phyloP scores from a whole-genome alignment of 1,140 invertebrate species.

The Ips nitidus region DNA sequence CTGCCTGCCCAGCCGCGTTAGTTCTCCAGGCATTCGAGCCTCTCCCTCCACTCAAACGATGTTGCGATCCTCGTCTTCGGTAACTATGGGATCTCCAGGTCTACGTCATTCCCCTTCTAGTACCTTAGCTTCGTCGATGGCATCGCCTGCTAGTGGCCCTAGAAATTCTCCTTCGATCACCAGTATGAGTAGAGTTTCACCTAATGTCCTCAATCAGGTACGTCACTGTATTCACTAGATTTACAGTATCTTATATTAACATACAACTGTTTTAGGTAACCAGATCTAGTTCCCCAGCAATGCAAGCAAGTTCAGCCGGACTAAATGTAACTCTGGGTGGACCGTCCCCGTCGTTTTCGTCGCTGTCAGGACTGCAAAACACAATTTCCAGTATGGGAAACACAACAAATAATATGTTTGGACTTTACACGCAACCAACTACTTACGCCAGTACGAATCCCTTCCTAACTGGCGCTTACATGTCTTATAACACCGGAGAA shows the following conservation, averaged over 20 bases:
- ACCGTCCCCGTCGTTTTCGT: slow-evolving; percentile 48
- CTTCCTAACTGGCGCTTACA: slow-evolving; percentile 56
- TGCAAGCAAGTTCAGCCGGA: slow-evolving; percentile 61
- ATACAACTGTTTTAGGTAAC: slow-evolving; percentile 32
- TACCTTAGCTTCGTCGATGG: slow-evolving; percentile 45
- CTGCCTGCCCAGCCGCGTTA: slow-evolving; percentile 50
- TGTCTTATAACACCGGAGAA: slow-evolving; percentile 55
- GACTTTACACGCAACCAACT: slow-evolving; percentile 47
- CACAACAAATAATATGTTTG: slow-evolving; percentile 44
- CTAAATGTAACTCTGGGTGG: slow-evolving; percentile 60
- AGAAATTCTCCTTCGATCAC: slow-evolving; percentile 47
- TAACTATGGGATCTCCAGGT: slow-evolving; percentile 37
- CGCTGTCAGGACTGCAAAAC: slow-evolving; percentile 47
- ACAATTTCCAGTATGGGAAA: slow-evolving; percentile 51
- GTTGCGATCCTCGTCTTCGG: slow-evolving; percentile 44
- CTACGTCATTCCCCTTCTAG: slow-evolving; percentile 47
- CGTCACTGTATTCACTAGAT: background rate
- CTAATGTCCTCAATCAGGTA: slow-evolving; percentile 44
- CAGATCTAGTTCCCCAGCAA: slow-evolving; percentile 53
- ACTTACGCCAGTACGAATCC: slow-evolving; percentile 61
- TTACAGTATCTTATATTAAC: background rate
- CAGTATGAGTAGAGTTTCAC: slow-evolving; percentile 47
- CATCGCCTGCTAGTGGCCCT: slow-evolving; percentile 46
- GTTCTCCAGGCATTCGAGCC: slow-evolving; percentile 47
- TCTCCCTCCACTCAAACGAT: slow-evolving; percentile 40